phyloP scores from a whole-genome alignment of 2,113 vertebrate genomes.

The Forbesichthys agassizii region DNA sequence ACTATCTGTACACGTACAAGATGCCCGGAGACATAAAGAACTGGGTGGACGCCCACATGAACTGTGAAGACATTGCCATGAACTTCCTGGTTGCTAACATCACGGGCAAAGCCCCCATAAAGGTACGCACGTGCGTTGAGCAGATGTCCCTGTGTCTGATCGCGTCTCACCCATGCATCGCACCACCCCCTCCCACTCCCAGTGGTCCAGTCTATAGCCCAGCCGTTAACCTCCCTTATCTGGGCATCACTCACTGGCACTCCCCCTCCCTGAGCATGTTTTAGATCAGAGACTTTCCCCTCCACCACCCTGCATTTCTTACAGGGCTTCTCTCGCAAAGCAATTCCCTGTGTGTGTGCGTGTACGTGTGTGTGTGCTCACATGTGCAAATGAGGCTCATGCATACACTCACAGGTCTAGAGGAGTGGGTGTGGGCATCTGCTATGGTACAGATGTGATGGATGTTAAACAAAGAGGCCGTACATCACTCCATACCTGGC shows the following conservation, averaged over 20 bases:
- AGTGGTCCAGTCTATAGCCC: constrained; percentile 50
- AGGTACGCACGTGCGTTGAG: constrained; percentile 75
- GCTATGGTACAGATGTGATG: constrained; percentile 11
- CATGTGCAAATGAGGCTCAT: background rate
- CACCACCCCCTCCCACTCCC: constrained; percentile 16
- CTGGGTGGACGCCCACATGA: constrained; percentile 98
- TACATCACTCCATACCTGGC: constrained; percentile 76
- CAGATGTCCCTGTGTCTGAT: constrained; percentile 67
- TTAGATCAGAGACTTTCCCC: constrained; percentile 52
- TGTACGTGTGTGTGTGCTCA: too few species aligned
- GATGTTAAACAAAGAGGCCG: constrained; percentile 67
- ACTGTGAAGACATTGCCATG: constrained; percentile 99
- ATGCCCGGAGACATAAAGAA: constrained; percentile 99
- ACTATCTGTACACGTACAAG: constrained; percentile 98
- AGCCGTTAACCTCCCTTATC: constrained; percentile 76
- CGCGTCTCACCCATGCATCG: constrained; percentile 63
- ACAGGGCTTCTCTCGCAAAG: background rate
- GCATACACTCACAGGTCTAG: constrained; percentile 24
- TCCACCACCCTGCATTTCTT: constrained; percentile 21
- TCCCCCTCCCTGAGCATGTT: constrained; percentile 58
- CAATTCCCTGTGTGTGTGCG: too few species aligned
- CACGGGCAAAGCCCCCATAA: constrained; percentile 97
- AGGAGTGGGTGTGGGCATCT: constrained; percentile 13
- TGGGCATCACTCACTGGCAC: constrained; percentile 64
- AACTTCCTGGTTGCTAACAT: constrained; percentile 98